These are phyloP conservation scores for Drosophila recens DNA, from an alignment of 2,888 invertebrate genomes.

Conservation along the genomic window DNA sequence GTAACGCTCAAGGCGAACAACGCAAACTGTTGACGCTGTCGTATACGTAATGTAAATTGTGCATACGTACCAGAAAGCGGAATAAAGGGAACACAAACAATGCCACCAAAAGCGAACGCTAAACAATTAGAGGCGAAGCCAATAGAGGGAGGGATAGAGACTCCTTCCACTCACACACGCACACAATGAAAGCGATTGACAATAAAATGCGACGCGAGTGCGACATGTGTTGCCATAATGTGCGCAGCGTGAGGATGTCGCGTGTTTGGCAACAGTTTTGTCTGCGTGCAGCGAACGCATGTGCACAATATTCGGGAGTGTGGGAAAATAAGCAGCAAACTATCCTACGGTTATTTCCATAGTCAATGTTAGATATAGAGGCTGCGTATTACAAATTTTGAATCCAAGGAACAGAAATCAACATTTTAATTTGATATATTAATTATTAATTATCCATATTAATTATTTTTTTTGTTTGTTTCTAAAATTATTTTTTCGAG, in stretches of 20 bases:
- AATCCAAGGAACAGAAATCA: background rate
- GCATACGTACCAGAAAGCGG: conserved; percentile 4
- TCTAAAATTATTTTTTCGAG: too few relatives aligned
- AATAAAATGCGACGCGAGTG: conserved; percentile 12
- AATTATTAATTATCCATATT: too few relatives aligned
- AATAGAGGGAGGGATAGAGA: background rate
- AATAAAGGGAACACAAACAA: conserved; percentile 4
- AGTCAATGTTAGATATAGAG: too few relatives aligned
- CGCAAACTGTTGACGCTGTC: background rate
- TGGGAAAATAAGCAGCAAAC: background rate
- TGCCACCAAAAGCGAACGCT: background rate
- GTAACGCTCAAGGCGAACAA: background rate
- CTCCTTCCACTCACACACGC: conserved; percentile 12
- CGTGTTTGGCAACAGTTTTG: conserved; percentile 47
- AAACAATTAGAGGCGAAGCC: conserved; percentile 1
- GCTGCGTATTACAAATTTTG: background rate
- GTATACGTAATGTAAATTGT: conserved; percentile 35
- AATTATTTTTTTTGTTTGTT: too few relatives aligned
- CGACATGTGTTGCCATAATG: conserved; percentile 61
- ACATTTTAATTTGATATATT: too few relatives aligned
- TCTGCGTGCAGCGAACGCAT: conserved; percentile 45
- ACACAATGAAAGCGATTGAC: background rate
- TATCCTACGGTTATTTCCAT: background rate
- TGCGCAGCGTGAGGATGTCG: conserved; percentile 54
- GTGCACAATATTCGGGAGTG: conserved; percentile 3